Evolutionary conservation across 2,797 vertebrate genomes (phyloP).

Genomic region (Chrysolophus pictus): DNA sequence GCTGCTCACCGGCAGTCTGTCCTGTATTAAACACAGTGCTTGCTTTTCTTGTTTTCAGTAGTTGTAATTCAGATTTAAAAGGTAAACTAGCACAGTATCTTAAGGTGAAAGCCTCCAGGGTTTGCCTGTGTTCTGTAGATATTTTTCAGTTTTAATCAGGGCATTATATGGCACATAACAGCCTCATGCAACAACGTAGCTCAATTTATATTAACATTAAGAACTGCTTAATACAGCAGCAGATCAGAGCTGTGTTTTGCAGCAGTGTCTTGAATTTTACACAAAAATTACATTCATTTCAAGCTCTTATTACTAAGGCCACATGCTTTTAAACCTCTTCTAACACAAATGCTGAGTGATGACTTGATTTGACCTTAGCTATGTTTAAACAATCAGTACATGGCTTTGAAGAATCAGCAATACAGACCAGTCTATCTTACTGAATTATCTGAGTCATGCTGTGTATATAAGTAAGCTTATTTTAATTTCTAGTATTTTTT

Average conservation of each 20-base stretch:
- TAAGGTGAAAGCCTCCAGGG: background rate
- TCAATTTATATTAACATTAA: background rate
- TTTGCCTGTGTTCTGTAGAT: background rate
- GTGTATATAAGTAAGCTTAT: background rate
- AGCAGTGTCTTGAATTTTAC: background rate
- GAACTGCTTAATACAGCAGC: background rate
- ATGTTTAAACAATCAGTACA: background rate
- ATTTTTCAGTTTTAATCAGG: background rate
- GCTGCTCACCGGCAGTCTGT: accelerated
- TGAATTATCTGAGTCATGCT: background rate
- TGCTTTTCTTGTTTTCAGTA: background rate
- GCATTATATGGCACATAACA: background rate
- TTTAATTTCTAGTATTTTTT: no score
- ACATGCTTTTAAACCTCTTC: background rate
- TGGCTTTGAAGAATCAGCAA: background rate
- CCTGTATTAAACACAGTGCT: background rate
- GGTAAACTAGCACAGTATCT: background rate
- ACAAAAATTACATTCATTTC: background rate
- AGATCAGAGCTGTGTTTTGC: background rate
- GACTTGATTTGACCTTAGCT: background rate
- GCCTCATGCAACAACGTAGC: background rate
- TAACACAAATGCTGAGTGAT: background rate
- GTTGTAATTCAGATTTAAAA: background rate
- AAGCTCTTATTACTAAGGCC: background rate
- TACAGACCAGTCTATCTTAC: background rate